Evolutionary conservation across 1,140 invertebrate genomes (phyloP), one percentile per base, ranked within the genome.

Genomic region (Drosophila chauvacae): DNA sequence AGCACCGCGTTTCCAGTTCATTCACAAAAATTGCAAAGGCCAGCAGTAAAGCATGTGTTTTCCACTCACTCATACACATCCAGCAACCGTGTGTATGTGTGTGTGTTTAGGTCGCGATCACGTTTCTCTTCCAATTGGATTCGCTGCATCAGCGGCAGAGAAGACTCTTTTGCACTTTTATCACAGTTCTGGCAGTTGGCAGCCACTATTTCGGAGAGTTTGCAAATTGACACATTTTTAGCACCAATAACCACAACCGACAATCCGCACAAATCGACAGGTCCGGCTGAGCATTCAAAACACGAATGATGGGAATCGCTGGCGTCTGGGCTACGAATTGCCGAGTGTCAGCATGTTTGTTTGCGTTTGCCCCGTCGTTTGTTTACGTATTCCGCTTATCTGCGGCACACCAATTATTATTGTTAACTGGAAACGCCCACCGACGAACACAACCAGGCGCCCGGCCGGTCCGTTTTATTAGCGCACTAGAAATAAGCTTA

Each of bases 81-180:
- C 13, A 23, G 41, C n/a, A 26, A 35, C 10, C n/a, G n/a, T 18
- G 41, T 42, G 39, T 47, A 30, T 62, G 37, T 50, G 51, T 50
- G 51, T 37, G 50, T 75, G 28, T 65, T 20, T 53, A 50, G 61
- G 16, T 26, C 37, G 68, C 47, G 78, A 88, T 87, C 83, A 88
- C 83, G 84, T 87, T 80, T 81, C 80, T 47, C 18, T 23, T 23
- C 48, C 61, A 51, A 61, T 56, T 48, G 45, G 58, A 53, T 56
- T 42, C 35, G 53, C 41, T 42, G 58, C 41, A 56, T 64, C 42
- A 64, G 58, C 48, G 62, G 0, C 23, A 3, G 4, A 48, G 14
- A 9, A 48, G 47, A 48, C n/a, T 13, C 10, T n/a, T 10, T 58
- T 23, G 39, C n/a, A 60, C 30, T 55, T 23, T 44, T 56, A 58